Evolutionary conservation across 2,888 invertebrate species (phyloP), one percentile per base, ranked within the genome.

Genomic region (Cataglyphis livida): DNA sequence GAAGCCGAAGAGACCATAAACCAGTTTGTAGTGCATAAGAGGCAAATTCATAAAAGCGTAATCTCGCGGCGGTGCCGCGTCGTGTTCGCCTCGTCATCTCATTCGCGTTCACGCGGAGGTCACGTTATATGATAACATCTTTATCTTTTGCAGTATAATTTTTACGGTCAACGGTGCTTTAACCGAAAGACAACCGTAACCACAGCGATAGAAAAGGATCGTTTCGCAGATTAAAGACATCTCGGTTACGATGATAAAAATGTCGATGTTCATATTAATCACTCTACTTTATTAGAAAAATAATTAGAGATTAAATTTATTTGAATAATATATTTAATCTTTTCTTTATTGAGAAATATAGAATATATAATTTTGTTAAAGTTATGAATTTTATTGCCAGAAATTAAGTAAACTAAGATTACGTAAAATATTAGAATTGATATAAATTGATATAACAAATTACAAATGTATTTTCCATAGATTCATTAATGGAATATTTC

Each of bases 91-190:
- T 18, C 28, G 21, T 51, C 48, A 18, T 54, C 41, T 41, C 62
- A 21, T 38, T 51, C 41, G 44, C 64, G 25, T 48, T 6, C 71
- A 48, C 62, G 74, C 38, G 81, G 81, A 84, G 89, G 89, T 89
- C 88, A 89, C 87, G 89, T 87, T 87, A 88, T 44, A 44, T 88
- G 93, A 93, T 93, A 93, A 93, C 93, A 93, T 93, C 93, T 93
- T 93, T 92, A 93, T 93, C 90, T 91, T 92, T 92, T 91, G 91
- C 91, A 92, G 91, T 92, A 93, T 93, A 93, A 92, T 91, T 92
- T 93, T 93, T 93, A 93, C 91, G 92, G 90, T 84, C 82, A 88
- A 91, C 88, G 90, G 84, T 90, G 89, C 88, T 90, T 91, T 89
- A 90, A 91, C 90, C 92, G 90, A 92, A 92, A 92, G 91, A 90